Conservation (phyloP, 2,888 invertebrate species). For the Cerastis rubricosa region DNA sequence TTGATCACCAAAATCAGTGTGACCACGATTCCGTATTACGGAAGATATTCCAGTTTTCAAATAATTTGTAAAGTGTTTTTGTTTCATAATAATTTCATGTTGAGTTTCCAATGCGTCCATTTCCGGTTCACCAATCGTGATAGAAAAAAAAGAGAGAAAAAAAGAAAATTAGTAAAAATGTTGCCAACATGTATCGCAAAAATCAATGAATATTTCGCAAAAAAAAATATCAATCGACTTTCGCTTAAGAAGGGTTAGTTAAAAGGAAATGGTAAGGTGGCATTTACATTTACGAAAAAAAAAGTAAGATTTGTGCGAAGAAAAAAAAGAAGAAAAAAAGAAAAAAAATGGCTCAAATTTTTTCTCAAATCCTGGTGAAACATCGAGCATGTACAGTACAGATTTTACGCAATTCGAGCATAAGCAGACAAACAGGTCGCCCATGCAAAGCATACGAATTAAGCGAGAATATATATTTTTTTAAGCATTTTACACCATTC, state of each 20-base stretch:
- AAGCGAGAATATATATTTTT: constrained; percentile 23
- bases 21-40: constrained; percentile 29
- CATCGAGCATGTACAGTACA: constrained; percentile 89
- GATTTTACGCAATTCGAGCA: constrained; percentile 61
- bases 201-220: constrained; percentile 50
- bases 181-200: constrained; percentile 79
- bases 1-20: constrained; percentile 18
- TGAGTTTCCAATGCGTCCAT: constrained; percentile 45
- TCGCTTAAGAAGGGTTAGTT: constrained; percentile 59
- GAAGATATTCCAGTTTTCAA: constrained; percentile 31
- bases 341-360: constrained; percentile 65
- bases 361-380: constrained; percentile 76
- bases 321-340: constrained; percentile 63
- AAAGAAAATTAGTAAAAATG: constrained; percentile 86
- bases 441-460: constrained; percentile 72
- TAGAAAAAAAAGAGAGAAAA: constrained; percentile 75
- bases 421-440: constrained; percentile 70
- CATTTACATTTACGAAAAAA: constrained; percentile 60
- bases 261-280: constrained; percentile 69
- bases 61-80: constrained; percentile 54
- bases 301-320: constrained; percentile 69
- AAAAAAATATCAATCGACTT: constrained; percentile 53
- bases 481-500: constrained; percentile 30
- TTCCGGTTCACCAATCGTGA: constrained; percentile 64
- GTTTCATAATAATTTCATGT: constrained; percentile 46